These are phyloP conservation scores for Sinocyclocheilus grahami DNA, from an alignment of 2,113 vertebrate genomes.

Conservation along the genomic window DNA sequence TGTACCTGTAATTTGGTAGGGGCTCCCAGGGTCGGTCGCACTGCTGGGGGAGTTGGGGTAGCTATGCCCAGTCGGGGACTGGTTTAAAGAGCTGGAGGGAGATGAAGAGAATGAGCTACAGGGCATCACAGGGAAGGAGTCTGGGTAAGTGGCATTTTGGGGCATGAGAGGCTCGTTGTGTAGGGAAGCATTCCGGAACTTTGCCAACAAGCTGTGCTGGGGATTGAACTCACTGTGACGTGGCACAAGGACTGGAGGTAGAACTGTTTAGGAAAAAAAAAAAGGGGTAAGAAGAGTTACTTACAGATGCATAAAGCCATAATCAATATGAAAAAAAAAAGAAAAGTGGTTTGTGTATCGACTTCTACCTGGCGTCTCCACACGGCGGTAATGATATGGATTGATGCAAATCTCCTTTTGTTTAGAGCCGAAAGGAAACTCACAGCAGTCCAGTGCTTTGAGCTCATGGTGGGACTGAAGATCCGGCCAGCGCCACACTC, in stretches of 20 bases:
- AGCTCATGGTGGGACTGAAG: constrained; percentile 95
- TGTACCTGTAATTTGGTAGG: constrained; percentile 87
- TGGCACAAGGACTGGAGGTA: constrained; percentile 96
- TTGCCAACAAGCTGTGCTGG: constrained; percentile 94
- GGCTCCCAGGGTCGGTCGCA: constrained; percentile 84
- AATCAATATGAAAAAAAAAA: neutral
- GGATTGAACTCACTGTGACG: constrained; percentile 97
- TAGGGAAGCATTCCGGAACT: constrained; percentile 90
- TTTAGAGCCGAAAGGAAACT: constrained; percentile 95
- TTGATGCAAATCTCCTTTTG: constrained; percentile 99
- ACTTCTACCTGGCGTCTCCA: constrained; percentile 90
- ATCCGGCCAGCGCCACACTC: constrained; percentile 98
- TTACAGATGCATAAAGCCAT: neutral
- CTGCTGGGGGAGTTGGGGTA: constrained; percentile 88
- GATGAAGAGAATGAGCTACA: constrained; percentile 80
- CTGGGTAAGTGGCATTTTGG: constrained; percentile 92
- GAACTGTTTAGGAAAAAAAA: constrained; percentile 73
- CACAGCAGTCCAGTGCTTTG: constrained; percentile 93
- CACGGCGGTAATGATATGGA: constrained; percentile 94
- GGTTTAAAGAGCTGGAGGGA: constrained; percentile 79
- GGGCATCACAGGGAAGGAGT: constrained; percentile 87
- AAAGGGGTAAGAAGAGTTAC: neutral
- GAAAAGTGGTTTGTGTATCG: neutral
- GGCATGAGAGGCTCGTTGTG: constrained; percentile 94
- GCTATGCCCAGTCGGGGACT: constrained; percentile 82